A percentile compares a stretch with the other conserved stretches of the same genome.
Evolutionary conservation across 2,888 invertebrate species (phyloP).

Genomic region (Geophilus truncorum): DNA sequence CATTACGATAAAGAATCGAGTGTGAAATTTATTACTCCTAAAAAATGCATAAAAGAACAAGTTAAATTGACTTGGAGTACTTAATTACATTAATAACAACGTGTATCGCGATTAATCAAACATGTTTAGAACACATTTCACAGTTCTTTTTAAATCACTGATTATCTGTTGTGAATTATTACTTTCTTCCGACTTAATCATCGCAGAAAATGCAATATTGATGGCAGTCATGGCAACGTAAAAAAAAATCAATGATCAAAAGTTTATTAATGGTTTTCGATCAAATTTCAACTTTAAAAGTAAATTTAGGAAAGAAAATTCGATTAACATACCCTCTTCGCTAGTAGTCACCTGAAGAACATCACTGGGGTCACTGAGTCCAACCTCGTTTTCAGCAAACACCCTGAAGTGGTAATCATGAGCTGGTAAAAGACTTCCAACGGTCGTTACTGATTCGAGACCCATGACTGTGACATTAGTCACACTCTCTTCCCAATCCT

Average conservation of each 20-base stretch:
- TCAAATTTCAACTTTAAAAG: too few species aligned
- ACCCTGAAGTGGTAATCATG: constrained; percentile 89
- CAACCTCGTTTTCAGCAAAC: constrained; percentile 89
- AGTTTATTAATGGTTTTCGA: too few species aligned
- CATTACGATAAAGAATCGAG: not conserved
- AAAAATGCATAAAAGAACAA: not conserved
- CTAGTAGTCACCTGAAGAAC: constrained; percentile 91
- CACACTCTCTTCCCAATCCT: constrained; percentile 29
- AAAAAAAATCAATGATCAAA: too few species aligned
- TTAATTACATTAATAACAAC: not conserved
- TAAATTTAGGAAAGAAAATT: too few species aligned
- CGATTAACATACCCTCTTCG: constrained; percentile 62
- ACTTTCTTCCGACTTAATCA: not conserved
- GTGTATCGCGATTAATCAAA: not conserved
- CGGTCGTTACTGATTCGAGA: constrained; percentile 29
- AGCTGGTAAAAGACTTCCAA: constrained; percentile 68
- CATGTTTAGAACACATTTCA: not conserved
- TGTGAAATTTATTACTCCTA: not conserved
- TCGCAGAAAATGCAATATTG: too few species aligned
- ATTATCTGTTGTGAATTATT: not conserved
- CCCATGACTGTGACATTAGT: constrained; percentile 14
- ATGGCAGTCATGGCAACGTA: not conserved
- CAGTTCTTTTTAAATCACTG: not conserved
- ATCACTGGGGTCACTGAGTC: constrained; percentile 83
- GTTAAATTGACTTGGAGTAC: not conserved